Percentiles rank a stretch among this genome's conserved stretches.
These are phyloP conservation scores for Etheostoma nigrum DNA, from an alignment of 2,797 vertebrate species.

Conservation along the genomic window DNA sequence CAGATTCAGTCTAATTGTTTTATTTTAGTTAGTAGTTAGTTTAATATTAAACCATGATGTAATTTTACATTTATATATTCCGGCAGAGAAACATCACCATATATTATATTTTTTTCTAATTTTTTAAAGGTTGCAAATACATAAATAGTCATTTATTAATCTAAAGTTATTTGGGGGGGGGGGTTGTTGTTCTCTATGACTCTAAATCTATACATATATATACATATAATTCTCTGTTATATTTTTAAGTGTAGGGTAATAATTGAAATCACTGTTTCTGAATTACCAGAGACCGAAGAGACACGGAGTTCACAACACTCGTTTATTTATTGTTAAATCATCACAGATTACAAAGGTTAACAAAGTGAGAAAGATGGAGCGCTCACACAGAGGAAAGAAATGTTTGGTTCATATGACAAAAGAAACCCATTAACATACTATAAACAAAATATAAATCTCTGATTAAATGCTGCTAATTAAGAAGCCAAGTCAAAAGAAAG, in stretches of 20 bases:
- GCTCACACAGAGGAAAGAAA: too few relatives aligned
- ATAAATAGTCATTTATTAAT: background rate
- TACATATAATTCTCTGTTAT: background rate
- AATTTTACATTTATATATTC: background rate
- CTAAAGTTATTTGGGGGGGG: background rate
- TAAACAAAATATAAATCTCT: background rate
- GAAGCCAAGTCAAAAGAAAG: too few relatives aligned
- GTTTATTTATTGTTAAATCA: slow-evolving; percentile 1
- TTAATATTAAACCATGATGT: background rate
- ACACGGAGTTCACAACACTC: background rate
- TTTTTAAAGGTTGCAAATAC: too few relatives aligned
- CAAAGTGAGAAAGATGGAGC: too few relatives aligned
- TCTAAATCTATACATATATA: background rate
- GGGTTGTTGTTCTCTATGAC: background rate
- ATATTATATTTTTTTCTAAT: background rate
- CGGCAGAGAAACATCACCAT: background rate
- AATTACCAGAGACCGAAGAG: background rate
- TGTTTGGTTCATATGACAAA: background rate
- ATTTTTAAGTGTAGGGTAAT: background rate
- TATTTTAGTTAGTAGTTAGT: background rate
- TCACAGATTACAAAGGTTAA: background rate
- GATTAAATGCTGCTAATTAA: background rate
- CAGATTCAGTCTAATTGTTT: background rate
- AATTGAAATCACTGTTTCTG: background rate
- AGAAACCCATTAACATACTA: background rate